Base-by-base conservation (phyloP, 1,140 invertebrate genomes). In the Heliothis virescens region DNA sequence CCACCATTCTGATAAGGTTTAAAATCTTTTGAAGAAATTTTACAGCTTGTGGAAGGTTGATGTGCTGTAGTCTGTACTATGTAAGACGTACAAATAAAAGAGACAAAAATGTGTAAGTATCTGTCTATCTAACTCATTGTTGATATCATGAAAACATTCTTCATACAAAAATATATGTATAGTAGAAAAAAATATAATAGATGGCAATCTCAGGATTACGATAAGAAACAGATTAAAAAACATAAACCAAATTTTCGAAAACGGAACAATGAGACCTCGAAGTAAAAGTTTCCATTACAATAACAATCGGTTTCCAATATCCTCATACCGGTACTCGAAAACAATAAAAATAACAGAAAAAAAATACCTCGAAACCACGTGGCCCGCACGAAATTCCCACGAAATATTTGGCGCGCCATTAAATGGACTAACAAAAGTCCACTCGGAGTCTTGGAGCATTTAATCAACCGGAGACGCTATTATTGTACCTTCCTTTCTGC, bases 381-480 rank as follows among this genome's bases (percentile, higher is more conserved):
- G 74, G 74, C 59, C 29, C 60, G 60, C 26, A 69, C 50, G 41
- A 52, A 69, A 52, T 80, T 80, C 72, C 55, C 79, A 80, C 62
- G 72, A 75, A 76, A 80, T 65, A 59, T 73, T 80, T 80, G 53
- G 72, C 79, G 60, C 57, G 72, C 21, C 60, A 76, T 62, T 29
- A 62, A 63, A 75, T 18, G 9, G 41, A 18, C 16, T 59, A 62
- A 50, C 41, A 76, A 62, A 76, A 55, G 62, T 67, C 15, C 72
- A 60, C 63, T 52, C 79, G 41, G 71, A 71, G 65, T 73, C 34
- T 41, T 7, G 9, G 34, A 41, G 5, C 5, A 41, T 41, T 41
- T 5, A 1, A 9, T 41, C 34, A 41, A 41, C 34, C 9, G 34
- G 34, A 34, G 34, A 34, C 34, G 34, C 34, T 3, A 5, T 34